Base-by-base conservation (phyloP, 1,140 invertebrate genomes). In the Chelonus insularis region DNA sequence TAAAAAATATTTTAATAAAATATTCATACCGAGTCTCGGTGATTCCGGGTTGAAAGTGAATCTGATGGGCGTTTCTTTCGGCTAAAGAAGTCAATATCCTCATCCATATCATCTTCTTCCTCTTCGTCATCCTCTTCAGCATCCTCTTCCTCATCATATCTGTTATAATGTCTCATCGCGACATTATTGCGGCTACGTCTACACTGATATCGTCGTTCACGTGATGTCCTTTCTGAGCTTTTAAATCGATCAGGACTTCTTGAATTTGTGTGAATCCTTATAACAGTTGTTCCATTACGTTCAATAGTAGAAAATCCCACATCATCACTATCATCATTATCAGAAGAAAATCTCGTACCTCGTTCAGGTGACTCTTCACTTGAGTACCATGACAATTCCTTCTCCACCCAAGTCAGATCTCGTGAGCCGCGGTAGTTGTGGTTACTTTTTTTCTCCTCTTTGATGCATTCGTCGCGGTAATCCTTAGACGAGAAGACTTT, bases 11-110 rank as follows among this genome's bases (percentile, higher is more conserved):
- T 18, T 34, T 52, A 29, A 14, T 62, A 9, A 39, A 45, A 25
- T 23, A n/a, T 48, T 68, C 70, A 67, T 79, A 80, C 78, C 78
- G 72, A 74, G 59, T 80, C 75, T 59, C 71, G 70, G 21, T 75
- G 75, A 52, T 72, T 75, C 76, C 76, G 79, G 21, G 73, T 34
- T 61, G 69, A 72, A 57, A 75, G 71, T 14, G 71, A 52, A 20
- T 59, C 67, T 11, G 47, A n/a, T 48, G 36, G 39, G 32, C 29
- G 50, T 57, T 61, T 66, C 39, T 63, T 60, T 45, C 55, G 67
- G 39, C 57, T 57, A 45, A 66, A 55, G 20, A 55, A 55, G 4
- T 37, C n/a, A 29, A 55, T 37, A 36, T 34, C 50, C 18, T 21
- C 52, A 34, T 55, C 36, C 36, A 55, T 25, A 21, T 61, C 68